Conservation (phyloP, 1,140 invertebrate species). For the Leptestheria dahalacensis region DNA sequence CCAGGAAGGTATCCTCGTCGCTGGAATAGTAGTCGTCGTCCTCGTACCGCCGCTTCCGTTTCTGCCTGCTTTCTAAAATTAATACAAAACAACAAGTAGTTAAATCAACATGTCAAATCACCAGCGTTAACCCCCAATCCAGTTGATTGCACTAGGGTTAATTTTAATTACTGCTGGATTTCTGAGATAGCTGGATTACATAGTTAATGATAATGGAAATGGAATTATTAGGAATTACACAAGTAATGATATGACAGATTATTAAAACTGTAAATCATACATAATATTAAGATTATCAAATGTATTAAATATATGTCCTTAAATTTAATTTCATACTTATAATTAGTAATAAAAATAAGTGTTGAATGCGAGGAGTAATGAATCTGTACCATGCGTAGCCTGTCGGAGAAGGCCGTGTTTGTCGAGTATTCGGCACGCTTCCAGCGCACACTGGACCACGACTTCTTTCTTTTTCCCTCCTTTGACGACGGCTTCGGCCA, state of each 20-base stretch:
- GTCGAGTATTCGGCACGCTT: constrained; percentile 85
- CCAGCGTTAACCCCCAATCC: background rate
- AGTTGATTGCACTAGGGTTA: too few species aligned
- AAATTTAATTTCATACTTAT: too few species aligned
- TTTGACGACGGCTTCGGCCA: constrained; percentile 68
- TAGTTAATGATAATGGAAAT: background rate
- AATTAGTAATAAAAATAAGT: too few species aligned
- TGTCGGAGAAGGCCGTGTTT: constrained; percentile 58
- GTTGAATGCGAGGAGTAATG: too few species aligned
- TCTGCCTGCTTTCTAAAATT: constrained; percentile 38
- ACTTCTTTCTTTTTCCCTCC: constrained; percentile 92
- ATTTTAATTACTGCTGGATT: too few species aligned
- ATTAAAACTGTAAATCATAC: background rate
- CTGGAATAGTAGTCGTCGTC: constrained; percentile 88
- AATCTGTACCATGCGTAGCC: constrained; percentile 54
- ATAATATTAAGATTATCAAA: background rate
- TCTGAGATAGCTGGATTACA: too few species aligned
- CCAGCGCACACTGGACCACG: constrained; percentile 78
- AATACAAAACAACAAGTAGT: background rate
- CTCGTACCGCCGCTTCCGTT: constrained; percentile 61
- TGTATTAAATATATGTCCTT: too few species aligned
- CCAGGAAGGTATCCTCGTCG: constrained; percentile 93
- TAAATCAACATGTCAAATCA: background rate
- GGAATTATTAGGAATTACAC: too few species aligned
- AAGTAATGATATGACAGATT: too few species aligned